Percentiles rank a stretch among this genome's conserved stretches.
Evolutionary conservation across 2,888 invertebrate genomes (phyloP).

Genomic region (Xestia rhomboidea): DNA sequence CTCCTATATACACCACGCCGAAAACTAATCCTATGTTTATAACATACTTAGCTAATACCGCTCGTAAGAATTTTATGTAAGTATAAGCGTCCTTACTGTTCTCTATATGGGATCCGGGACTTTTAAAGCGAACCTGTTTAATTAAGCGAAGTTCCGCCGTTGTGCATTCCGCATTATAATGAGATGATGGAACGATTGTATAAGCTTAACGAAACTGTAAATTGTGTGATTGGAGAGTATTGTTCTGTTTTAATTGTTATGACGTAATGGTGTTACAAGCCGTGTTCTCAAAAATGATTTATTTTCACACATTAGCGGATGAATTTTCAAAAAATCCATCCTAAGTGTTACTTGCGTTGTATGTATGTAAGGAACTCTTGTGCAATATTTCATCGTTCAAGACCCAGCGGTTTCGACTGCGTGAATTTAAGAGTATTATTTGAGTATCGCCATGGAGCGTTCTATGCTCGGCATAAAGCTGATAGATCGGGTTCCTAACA

Average conservation of each 20-base stretch:
- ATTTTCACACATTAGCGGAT: background rate
- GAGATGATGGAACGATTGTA: slow-evolving; percentile 50
- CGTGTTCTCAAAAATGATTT: too few species aligned
- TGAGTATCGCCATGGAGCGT: too few species aligned
- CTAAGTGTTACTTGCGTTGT: background rate
- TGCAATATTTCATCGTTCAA: background rate
- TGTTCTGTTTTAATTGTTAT: slow-evolving; percentile 35
- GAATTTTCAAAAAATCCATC: background rate
- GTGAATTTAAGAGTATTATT: background rate
- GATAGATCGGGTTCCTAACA: too few species aligned
- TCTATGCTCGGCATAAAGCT: too few species aligned
- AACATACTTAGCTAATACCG: slow-evolving; percentile 48
- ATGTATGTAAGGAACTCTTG: background rate
- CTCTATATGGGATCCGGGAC: slow-evolving; percentile 55
- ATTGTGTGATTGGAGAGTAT: slow-evolving; percentile 35
- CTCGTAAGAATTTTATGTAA: slow-evolving; percentile 51
- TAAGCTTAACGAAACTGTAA: slow-evolving; percentile 35
- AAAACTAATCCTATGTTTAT: slow-evolving; percentile 41
- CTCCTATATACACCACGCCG: slow-evolving; percentile 20
- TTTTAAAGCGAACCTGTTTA: slow-evolving; percentile 59
- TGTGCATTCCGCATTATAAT: slow-evolving; percentile 59
- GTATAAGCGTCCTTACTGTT: slow-evolving; percentile 40
- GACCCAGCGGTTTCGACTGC: background rate
- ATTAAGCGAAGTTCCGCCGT: slow-evolving; percentile 50
- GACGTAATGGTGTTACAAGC: background rate